Base-by-base conservation (phyloP, 2,113 vertebrate species). In the Riparia riparia region DNA sequence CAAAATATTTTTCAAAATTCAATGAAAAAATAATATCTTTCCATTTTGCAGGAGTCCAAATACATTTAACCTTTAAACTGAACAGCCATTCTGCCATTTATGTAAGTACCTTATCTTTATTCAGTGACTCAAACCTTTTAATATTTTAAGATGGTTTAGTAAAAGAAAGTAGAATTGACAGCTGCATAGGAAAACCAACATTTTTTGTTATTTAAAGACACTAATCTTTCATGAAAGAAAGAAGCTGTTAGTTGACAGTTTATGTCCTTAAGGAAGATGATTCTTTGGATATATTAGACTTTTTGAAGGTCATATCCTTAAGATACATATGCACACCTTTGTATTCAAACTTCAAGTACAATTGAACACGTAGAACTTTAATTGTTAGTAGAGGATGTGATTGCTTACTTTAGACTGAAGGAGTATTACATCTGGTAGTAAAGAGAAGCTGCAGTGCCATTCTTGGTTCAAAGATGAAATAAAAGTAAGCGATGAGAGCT, bases 101-200 rank as follows among this genome's bases (percentile, higher is more conserved):
- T 37, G 6, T 31, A 76, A 78, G 29, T 44, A 7, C 14, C 1
- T 2, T 28, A 53, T 63, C 32, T 83, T 83, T n/a, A 83, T 73
- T 77, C 51, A 60, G 64, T 70, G 54, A 80, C 32, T 82, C 66
- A 92, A 88, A 57, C 6, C 6, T 77, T 89, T 74, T 77, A 80
- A 34, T 68, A 70, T 72, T 64, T 90, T n/a, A 53, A 69, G 82
- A 71, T 39, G 6, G 53, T 51, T 88, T 77, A 68, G 29, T 56
- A 74, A 66, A 86, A 94, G 29, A 81, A 90, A 91, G 51, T 68
- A 71, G 61, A 89, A 73, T 60, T 61, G 64, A 93, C 41, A 86
- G 28, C 76, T 83, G 63, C 56, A 44, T 71, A 78, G 73, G 42
- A 77, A 84, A 93, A n/a, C 3, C 6, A 3, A 64, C 18, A 41